These are phyloP conservation scores for Lepidochrysops patricia DNA, from an alignment of 2,888 invertebrate species.

Conservation along the genomic window DNA sequence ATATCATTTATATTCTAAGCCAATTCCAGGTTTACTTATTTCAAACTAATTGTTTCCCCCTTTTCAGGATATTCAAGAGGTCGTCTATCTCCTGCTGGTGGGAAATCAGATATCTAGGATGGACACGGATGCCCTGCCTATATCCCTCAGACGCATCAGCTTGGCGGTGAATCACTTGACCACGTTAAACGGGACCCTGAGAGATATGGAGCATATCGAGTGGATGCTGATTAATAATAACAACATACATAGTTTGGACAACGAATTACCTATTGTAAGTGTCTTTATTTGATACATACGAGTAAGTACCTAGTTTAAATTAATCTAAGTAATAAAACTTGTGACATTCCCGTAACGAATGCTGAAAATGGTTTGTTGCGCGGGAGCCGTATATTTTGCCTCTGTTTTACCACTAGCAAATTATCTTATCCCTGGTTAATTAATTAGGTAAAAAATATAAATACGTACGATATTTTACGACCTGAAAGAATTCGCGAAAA, in stretches of 20 bases:
- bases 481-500: no score
- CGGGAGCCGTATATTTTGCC: no score
- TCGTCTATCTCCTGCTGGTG: slow-evolving; percentile 82
- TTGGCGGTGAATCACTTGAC: slow-evolving; percentile 83
- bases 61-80: slow-evolving; percentile 64
- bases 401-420: no score
- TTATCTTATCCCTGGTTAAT: no score
- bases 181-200: slow-evolving; percentile 84
- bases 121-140: slow-evolving; percentile 82
- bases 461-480: no score
- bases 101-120: slow-evolving; percentile 83
- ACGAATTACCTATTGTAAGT: slow-evolving; percentile 81
- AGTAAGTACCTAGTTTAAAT: no score
- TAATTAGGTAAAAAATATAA: no score
- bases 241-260: slow-evolving; percentile 81
- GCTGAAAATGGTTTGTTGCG: no score
- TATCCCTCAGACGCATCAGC: slow-evolving; percentile 79
- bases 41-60: neutral
- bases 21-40: no score
- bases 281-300: neutral
- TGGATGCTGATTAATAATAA: slow-evolving; percentile 88
- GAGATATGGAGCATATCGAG: slow-evolving; percentile 80
- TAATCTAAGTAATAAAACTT: no score
- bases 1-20: no score
- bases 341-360: no score